Percentiles rank a stretch among this genome's conserved stretches.
These are phyloP conservation scores for Thunnus thynnus DNA, from an alignment of 2,113 vertebrate species.

Conservation along the genomic window DNA sequence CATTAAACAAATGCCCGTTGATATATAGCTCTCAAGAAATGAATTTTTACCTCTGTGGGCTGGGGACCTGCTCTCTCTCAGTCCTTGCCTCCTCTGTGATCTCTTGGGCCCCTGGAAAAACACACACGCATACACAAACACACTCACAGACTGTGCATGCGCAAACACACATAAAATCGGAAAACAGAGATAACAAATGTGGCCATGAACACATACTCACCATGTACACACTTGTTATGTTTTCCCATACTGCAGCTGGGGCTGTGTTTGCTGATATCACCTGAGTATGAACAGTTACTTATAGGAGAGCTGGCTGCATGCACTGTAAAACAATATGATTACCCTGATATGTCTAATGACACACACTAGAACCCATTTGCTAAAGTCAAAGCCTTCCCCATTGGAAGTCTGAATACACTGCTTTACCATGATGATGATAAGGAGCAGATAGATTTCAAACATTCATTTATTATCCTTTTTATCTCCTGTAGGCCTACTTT, in stretches of 20 bases:
- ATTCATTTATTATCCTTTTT: conserved; percentile 63
- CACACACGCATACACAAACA: conserved; percentile 35
- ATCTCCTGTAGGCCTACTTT: conserved; percentile 50
- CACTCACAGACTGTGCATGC: conserved; percentile 18
- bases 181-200: conserved; percentile 75
- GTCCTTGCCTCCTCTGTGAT: conserved; percentile 67
- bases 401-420: conserved; percentile 19
- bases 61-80: conserved; percentile 69
- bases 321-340: conserved; percentile 67
- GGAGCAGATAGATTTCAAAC: conserved; percentile 55
- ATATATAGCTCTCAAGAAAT: conserved; percentile 92
- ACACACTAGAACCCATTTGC: conserved; percentile 21
- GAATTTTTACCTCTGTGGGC: conserved; percentile 87
- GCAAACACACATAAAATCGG: conserved; percentile 39
- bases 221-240: conserved; percentile 65
- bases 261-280: conserved; percentile 66
- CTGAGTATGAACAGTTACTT: conserved; percentile 59
- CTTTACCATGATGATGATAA: conserved; percentile 57
- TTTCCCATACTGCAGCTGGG: conserved; percentile 44
- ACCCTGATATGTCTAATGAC: conserved; percentile 58
- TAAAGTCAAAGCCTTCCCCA: conserved; percentile 10
- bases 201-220: conserved; percentile 50
- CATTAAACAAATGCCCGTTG: conserved; percentile 94
- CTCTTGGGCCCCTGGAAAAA: conserved; percentile 77
- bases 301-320: conserved; percentile 30